Evolutionary conservation across 2,113 vertebrate genomes (phyloP), one percentile per base, ranked within the genome.

Genomic region (Irena cyanogastra): DNA sequence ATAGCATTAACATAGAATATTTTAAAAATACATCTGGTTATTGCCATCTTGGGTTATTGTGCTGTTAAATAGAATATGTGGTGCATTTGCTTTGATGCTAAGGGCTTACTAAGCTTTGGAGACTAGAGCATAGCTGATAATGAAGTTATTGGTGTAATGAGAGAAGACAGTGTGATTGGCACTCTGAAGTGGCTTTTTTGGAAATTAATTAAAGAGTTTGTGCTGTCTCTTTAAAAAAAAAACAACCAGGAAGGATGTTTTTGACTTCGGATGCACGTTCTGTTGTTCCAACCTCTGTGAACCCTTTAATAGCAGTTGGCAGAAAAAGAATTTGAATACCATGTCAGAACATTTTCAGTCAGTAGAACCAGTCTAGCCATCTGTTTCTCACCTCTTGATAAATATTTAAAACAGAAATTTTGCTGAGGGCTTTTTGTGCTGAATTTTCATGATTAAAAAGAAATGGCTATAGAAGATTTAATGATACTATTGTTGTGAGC

Each of bases 361-460:
- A 88, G 91, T 80, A 83, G 83, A 94, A 96, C 95, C 92, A 95
- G 94, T 96, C 82, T 90, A 90, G 66, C 94, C 87, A 94, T 96
- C 92, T 95, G 82, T 93, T 96, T 94, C 93, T 90, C 90, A 96
- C 95, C 87, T 96, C 93, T 75, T 94, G 95, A 95, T 94, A 94
- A 90, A 96, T 96, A 95, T 95, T 97, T 94, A 96, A 93, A 93
- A 60, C 47, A 93, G 78, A 94, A 94, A 66, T 88, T 96, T 88
- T 92, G 86, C 92, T 96, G 64, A 84, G 76, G 90, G 94, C 90
- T 88, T 95, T 93, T 93, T 92, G 54, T 71, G 41, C 60, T 78
- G 75, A 82, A 83, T 84, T 94, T 78, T 90, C 76, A 53, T 78
- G 35, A 86, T 93, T 91, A 23, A 93, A 90, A 87, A 87, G 90